Base-by-base conservation (phyloP, 2,888 invertebrate genomes). In the Apamea crenata region DNA sequence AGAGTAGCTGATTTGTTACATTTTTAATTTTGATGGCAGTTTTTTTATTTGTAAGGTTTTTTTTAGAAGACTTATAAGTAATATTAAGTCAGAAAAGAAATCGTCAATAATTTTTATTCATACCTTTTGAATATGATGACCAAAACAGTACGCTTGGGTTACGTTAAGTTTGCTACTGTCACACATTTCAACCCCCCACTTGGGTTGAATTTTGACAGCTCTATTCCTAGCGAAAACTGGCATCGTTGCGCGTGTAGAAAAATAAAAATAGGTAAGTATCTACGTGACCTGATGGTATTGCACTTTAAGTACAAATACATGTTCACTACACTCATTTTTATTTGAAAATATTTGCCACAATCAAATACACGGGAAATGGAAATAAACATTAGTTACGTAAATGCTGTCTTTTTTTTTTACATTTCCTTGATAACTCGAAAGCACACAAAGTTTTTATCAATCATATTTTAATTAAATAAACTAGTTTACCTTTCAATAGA, bases 1-100 rank as follows among this genome's bases (percentile, higher is more conserved):
- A 71, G 78, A 70, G 21, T 72, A 67, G n/a, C 59, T 73, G 88
- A 90, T 89, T 83, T 90, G 90, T 88, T 90, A 90, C 90, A 85
- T 79, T 84, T 68, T 14, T 25, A 59, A 89, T 89, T 84, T 78
- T 44, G 36, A 61, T 68, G 90, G 83, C 89, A 85, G 82, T 16
- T 50, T 84, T 80, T 74, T 67, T 83, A 61, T 68, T 32, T n/a
- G 25, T 32, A 68, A 65, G 63, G 70, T 69, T 66, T 73, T 80
- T 80, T 68, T 40, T 72, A 8, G 85, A 85, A 85, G 67, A 81
- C 85, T 0, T 68, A 18, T 25, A 72, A 67, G 32, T 69, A 32
- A 36, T 10, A 25, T 72, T 67, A 25, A 53, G 25, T 32, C 21
- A 65, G 74, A 12, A 16, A 0, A n/a, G 32, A 10, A 21, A 50